Evolutionary conservation across 2,113 vertebrate species (phyloP), one percentile per base, ranked within the genome.

Genomic region (Cercocebus atys): DNA sequence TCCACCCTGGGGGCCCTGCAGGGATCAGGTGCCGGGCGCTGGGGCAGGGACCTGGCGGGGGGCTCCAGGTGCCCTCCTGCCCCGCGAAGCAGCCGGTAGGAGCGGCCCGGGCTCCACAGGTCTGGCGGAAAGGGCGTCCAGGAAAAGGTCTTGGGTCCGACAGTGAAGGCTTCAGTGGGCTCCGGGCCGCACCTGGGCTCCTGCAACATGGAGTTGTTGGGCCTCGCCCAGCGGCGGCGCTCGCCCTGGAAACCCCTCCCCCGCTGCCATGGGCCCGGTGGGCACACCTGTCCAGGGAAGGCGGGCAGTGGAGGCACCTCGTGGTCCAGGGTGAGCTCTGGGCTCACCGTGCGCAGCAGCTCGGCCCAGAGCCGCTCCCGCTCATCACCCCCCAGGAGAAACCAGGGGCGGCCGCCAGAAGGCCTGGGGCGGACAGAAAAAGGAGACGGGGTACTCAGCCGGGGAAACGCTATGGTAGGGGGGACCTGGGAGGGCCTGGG

Each of bases 51-150:
- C 57, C 2, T 17, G 12, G 61, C 3, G 0, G 73, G 83, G 35
- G 83, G 38, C 35, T 12, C 38, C 13, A 0, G 47, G n/a, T 4
- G 75, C 1, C 17, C 43, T 40, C 13, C 10, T 1, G 23, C 11
- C 3, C 2, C 52, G 0, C 4, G 5, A 6, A 81, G 14, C 47
- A 52, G 35, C 16, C 1, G 18, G 18, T 22, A 35, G 6, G 45
- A n/a, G 75, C 18, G 6, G 20, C 45, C 23, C 0, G 13, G 38
- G 38, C 2, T 14, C 55, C 1, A 3, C 4, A 30, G 73, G 40
- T 89, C 66, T 9, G 92, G 96, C 0, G 97, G 97, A 20, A 98
- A 85, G 12, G 97, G 97, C 13, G 80, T 90, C 97, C 96, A 97
- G 25, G 92, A 32, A 11, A 98, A 98, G 47, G 72, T n/a, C 66